Percentiles rank a stretch among this genome's conserved stretches.
Evolutionary conservation across 2,888 invertebrate species (phyloP).

Genomic region (Hypomecis atomaria): DNA sequence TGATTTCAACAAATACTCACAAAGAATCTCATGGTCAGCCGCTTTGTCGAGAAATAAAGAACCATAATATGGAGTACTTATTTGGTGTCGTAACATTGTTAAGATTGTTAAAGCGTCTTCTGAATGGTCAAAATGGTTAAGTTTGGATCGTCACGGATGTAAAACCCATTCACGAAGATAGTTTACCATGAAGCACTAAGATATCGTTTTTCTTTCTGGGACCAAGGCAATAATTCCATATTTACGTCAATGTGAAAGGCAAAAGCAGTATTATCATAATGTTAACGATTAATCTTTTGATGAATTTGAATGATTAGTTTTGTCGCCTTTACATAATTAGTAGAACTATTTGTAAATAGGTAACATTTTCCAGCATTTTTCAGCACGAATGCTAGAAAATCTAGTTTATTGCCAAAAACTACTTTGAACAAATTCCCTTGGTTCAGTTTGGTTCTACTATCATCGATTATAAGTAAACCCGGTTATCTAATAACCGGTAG

Average conservation of each 20-base stretch:
- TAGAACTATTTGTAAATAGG: too few relatives aligned
- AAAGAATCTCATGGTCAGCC: conserved; percentile 15
- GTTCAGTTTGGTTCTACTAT: not conserved
- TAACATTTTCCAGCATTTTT: too few relatives aligned
- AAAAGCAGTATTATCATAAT: too few relatives aligned
- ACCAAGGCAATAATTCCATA: too few relatives aligned
- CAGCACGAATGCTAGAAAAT: too few relatives aligned
- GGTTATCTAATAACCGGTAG: conserved; percentile 44
- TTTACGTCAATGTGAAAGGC: not conserved
- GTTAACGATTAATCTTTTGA: too few relatives aligned
- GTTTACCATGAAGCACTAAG: too few relatives aligned
- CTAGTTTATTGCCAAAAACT: too few relatives aligned
- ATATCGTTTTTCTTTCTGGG: not conserved
- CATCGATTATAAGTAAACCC: not conserved
- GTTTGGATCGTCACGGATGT: not conserved
- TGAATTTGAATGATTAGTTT: conserved; percentile 17
- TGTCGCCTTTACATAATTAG: conserved; percentile 22
- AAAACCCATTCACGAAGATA: not conserved
- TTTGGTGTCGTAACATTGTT: conserved; percentile 28
- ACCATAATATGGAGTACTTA: conserved; percentile 13
- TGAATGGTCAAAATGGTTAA: not conserved
- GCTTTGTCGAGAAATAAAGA: conserved; percentile 30
- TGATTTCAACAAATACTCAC: conserved; percentile 11
- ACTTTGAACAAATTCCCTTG: too few relatives aligned
- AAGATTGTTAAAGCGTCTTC: conserved; percentile 3